Evolutionary conservation across 1,140 invertebrate species (phyloP).

Genomic region (Glomeris maerens): DNA sequence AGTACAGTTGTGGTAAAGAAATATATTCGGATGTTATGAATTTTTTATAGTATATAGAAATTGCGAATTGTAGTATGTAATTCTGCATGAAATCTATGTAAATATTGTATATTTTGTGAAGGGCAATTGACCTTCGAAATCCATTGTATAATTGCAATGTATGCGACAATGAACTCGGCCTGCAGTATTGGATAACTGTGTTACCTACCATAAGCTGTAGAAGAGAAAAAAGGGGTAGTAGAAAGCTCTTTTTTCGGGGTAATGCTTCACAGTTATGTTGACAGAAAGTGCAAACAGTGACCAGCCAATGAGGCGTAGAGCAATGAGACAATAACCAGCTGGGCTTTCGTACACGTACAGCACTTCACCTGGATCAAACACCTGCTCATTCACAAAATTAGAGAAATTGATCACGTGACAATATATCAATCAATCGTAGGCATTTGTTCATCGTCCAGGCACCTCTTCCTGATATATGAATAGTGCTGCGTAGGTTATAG

Average conservation of each 20-base stretch:
- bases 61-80: too few species aligned
- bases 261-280: constrained; percentile 66
- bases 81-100: not conserved
- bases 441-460: constrained; percentile 6
- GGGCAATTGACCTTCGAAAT: not conserved
- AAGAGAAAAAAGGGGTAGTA: constrained; percentile 62
- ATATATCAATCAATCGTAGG: not conserved
- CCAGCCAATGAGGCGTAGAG: constrained; percentile 62
- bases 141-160: not conserved
- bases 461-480: constrained; percentile 64
- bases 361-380: constrained; percentile 76
- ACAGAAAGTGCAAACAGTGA: constrained; percentile 65
- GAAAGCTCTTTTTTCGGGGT: constrained; percentile 55
- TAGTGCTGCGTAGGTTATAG: constrained; percentile 49
- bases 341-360: constrained; percentile 78
- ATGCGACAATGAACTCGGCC: not conserved
- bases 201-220: constrained; percentile 56
- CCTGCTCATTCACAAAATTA: constrained; percentile 32
- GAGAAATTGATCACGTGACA: constrained; percentile 3
- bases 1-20: too few species aligned
- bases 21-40: too few species aligned
- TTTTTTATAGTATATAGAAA: too few species aligned
- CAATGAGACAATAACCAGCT: constrained; percentile 68
- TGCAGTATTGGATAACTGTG: not conserved
- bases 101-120: not conserved